Conservation (phyloP, 2,113 vertebrate genomes). For the Neofelis nebulosa region DNA sequence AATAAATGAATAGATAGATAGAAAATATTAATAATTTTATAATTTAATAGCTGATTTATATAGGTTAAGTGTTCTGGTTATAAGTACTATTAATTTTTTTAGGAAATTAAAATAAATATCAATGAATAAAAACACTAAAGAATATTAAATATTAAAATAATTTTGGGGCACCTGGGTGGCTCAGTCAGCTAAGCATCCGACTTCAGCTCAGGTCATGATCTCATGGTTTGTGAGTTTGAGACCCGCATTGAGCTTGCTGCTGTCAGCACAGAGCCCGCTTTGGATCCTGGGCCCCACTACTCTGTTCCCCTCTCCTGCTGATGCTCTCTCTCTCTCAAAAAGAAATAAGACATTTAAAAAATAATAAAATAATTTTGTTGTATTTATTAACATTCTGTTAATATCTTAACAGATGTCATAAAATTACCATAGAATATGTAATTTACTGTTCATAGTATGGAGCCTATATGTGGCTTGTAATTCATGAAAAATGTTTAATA, state of each 20-base stretch:
- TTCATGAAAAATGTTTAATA: neutral
- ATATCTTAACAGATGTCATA: neutral
- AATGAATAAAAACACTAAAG: slow-evolving; percentile 14
- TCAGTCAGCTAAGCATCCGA: too few relatives aligned
- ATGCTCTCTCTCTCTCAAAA: too few relatives aligned
- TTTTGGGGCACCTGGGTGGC: neutral
- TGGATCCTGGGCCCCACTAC: too few relatives aligned
- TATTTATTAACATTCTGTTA: slow-evolving; percentile 17
- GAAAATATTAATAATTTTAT: neutral
- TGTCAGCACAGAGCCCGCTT: too few relatives aligned
- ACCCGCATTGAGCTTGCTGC: too few relatives aligned
- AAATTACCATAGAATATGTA: slow-evolving; percentile 7
- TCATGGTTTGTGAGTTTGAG: too few relatives aligned
- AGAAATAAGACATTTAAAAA: neutral
- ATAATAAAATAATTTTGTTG: neutral
- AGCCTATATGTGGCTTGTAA: neutral
- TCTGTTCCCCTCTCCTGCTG: too few relatives aligned
- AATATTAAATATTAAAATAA: slow-evolving; percentile 2
- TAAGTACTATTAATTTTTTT: neutral
- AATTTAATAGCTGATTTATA: slow-evolving; percentile 10
- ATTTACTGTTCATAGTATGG: neutral
- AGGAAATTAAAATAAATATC: neutral
- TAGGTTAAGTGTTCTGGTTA: neutral
- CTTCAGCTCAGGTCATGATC: too few relatives aligned
- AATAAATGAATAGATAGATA: slow-evolving; percentile 27